Evolutionary conservation across 2,888 invertebrate genomes (phyloP).

Genomic region (Diarsia mendica): DNA sequence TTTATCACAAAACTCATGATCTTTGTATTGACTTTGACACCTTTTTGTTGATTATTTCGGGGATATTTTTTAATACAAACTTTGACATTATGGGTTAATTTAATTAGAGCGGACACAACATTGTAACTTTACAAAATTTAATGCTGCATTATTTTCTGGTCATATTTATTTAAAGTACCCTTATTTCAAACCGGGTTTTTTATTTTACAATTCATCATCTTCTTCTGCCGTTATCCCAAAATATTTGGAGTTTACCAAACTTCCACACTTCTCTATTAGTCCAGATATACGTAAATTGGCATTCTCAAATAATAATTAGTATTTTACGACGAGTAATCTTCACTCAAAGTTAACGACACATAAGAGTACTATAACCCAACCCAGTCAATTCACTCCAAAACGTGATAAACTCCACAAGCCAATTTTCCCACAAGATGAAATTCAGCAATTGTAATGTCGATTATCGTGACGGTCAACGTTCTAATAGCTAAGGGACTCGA

Average conservation of each 20-base stretch:
- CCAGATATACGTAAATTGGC: too few species aligned
- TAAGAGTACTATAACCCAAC: background rate
- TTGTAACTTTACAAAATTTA: too few species aligned
- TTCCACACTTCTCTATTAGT: too few species aligned
- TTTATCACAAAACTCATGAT: background rate
- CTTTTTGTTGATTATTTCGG: background rate
- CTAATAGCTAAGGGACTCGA: slow-evolving; percentile 42
- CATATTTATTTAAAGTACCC: too few species aligned
- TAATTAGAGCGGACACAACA: too few species aligned
- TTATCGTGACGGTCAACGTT: slow-evolving; percentile 30
- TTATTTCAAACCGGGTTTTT: too few species aligned
- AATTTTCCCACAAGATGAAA: slow-evolving; percentile 12
- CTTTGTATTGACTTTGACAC: background rate
- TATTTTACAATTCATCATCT: too few species aligned
- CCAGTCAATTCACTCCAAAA: background rate
- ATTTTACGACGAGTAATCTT: background rate
- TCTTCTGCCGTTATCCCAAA: too few species aligned
- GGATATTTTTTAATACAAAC: background rate
- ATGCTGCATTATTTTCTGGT: too few species aligned
- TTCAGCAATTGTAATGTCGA: slow-evolving; percentile 18
- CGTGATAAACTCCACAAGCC: slow-evolving; percentile 1
- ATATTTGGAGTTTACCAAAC: too few species aligned
- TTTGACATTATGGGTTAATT: background rate
- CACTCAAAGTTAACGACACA: background rate
- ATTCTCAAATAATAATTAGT: too few species aligned